Base-by-base conservation (phyloP, 2,113 vertebrate genomes). In the Tiliqua scincoides region DNA sequence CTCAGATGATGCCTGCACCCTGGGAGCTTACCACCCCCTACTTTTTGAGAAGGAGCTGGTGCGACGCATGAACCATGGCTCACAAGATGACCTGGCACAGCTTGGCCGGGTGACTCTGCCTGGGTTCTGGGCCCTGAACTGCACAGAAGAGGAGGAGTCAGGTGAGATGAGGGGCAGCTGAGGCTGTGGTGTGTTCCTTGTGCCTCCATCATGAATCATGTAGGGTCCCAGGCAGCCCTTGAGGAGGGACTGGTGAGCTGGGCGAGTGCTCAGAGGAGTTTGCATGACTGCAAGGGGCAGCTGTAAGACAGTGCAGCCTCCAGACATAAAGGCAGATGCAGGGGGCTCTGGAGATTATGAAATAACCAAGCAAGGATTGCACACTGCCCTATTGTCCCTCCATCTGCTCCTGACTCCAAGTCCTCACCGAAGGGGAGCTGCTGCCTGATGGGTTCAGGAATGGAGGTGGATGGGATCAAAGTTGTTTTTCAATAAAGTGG, bases 11-110 rank as follows among this genome's bases (percentile, higher is more conserved):
- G 97, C 96, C 67, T 97, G 97, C 95, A 97, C 97, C 1, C 90
- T 97, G 0, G 97, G 97, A 1, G 96, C 97, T 40, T 97, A 97
- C 93, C 97, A 97, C 92, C 97, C 97, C 0, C 93, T 97, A 86
- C 93, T 97, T 35, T 97, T 97, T 65, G 97, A 97, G 92, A 97
- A 97, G 91, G 97, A 97, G 92, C 89, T 97, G 89, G 96, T 97
- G 3, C 96, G 97, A 35, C 91, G 96, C 25, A 97, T 97, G 96
- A 97, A 97, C 94, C 93, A 84, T 73, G 96, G 96, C n/a, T 25
- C 93, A 1, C 87, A 96, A 89, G 83, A 68, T 0, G 96, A 97
- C 78, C 94, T 97, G 87, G 96, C 94, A 91, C 92, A 59, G 40
- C 79, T 87, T 4, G 97, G 97, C 12, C 93, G 94, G 0, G 95